Evolutionary conservation across 2,888 invertebrate genomes (phyloP), one percentile per base, ranked within the genome.

Genomic region (Chorisops tibialis): DNA sequence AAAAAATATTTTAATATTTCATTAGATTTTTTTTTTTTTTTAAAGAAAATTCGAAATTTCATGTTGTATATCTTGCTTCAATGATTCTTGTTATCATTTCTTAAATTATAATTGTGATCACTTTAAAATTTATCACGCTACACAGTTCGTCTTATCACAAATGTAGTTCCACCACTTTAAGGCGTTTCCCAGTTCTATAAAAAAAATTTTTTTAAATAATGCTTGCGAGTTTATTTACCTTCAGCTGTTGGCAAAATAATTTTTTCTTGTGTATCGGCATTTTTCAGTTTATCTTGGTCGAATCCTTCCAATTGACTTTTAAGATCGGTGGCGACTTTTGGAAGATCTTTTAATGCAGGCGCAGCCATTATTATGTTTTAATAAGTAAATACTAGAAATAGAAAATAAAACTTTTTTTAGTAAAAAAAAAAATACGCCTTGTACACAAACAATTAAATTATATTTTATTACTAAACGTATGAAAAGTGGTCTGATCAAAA

Each of bases 271-370:
- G 94, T 95, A 70, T 88, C 88, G 7, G 93, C 91, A 74, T 92
- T 92, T 76, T 91, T 91, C 78, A 97, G 83, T 73, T 90, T 88
- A 73, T 87, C 87, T 65, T 90, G 85, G 79, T 93, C 91, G 83
- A 97, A 97, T 54, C 88, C 89, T 79, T 93, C 92, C 71, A 97
- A 83, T 81, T 95, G 93, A 75, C 87, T 90, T 80, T 95, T 95
- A 68, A 95, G 83, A 78, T 92, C 91, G 61, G 85, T 85, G 69
- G 91, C 90, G 68, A 95, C 93, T 83, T 93, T 92, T 69, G 94
- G 94, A 72, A 93, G 84, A 81, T 93, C 92, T 82, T 93, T 93
- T 69, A 93, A 85, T 76, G 89, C 85, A 79, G 92, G 81, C 12
- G 48, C 58, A 68, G 76, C 74, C 77, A 77, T 77, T 64, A 68